phyloP scores from a whole-genome alignment of 2,113 vertebrate species.

The Gracilinanus agilis region DNA sequence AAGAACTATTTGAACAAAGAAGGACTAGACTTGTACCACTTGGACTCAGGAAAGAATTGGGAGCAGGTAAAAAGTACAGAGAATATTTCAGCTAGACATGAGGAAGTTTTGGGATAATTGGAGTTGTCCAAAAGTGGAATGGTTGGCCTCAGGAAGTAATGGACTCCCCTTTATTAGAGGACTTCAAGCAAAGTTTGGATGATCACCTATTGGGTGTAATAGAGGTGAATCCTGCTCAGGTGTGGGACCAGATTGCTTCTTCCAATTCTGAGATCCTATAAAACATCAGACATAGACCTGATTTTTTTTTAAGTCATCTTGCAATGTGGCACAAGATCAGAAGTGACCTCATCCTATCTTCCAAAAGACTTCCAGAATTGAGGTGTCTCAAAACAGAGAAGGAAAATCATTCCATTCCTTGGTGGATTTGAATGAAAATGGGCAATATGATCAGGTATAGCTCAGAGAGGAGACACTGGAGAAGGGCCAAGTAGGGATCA shows the following conservation, averaged over 20 bases:
- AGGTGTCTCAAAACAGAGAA: background rate
- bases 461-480: background rate
- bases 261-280: background rate
- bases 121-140: background rate
- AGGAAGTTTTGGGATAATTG: background rate
- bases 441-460: background rate
- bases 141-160: background rate
- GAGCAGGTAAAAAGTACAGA: background rate
- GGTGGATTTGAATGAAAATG: background rate
- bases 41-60: background rate
- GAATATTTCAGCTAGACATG: background rate
- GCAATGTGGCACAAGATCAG: background rate
- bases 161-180: background rate
- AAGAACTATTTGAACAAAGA: background rate
- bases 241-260: background rate
- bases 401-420: background rate
- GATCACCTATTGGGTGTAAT: background rate
- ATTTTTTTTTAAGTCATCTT: background rate
- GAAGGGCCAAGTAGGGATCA: background rate
- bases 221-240: background rate
- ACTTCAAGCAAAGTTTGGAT: background rate
- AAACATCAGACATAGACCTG: background rate
- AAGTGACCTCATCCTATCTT: background rate
- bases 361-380: background rate
- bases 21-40: background rate